phyloP scores from a whole-genome alignment of 2,888 invertebrate species.

The Tetramorium bicarinatum region DNA sequence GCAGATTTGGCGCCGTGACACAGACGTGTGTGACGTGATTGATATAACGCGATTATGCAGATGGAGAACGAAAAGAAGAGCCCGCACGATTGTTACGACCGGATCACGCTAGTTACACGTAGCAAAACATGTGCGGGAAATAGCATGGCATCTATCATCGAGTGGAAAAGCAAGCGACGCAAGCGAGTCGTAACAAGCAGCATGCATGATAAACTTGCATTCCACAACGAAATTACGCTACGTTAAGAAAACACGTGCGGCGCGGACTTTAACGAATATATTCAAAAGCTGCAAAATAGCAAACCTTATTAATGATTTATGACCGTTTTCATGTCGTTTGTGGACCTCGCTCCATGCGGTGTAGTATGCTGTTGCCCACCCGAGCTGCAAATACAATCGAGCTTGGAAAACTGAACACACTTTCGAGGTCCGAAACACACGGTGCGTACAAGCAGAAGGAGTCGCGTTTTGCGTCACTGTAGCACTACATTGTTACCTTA shows the following conservation, averaged over 20 bases:
- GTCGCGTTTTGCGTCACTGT: constrained; percentile 28
- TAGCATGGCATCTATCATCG: constrained; percentile 19
- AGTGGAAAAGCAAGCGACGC: constrained; percentile 27
- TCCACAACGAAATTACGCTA: constrained; percentile 30
- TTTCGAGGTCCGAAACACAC: background rate
- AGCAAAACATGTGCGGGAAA: constrained; percentile 28
- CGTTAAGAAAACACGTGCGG: background rate
- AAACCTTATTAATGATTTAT: constrained; percentile 23
- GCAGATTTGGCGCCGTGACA: constrained; percentile 5
- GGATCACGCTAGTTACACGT: constrained; percentile 32
- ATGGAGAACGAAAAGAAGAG: constrained; percentile 24
- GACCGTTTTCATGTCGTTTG: background rate
- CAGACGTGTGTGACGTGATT: constrained; percentile 1
- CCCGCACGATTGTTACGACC: constrained; percentile 10
- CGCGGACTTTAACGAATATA: constrained; percentile 23
- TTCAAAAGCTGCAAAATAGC: constrained; percentile 4
- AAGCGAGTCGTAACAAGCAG: constrained; percentile 30
- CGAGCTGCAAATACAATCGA: background rate
- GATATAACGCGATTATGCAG: constrained; percentile 31
- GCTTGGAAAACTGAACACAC: constrained; percentile 40
- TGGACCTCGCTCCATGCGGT: background rate
- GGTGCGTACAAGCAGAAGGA: background rate
- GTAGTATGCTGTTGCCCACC: constrained; percentile 2
- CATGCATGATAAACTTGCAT: background rate
- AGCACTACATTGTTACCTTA: constrained; percentile 16